Evolutionary conservation across 2,888 invertebrate genomes (phyloP), one percentile per base, ranked within the genome.

Genomic region (Harmothoe impar): DNA sequence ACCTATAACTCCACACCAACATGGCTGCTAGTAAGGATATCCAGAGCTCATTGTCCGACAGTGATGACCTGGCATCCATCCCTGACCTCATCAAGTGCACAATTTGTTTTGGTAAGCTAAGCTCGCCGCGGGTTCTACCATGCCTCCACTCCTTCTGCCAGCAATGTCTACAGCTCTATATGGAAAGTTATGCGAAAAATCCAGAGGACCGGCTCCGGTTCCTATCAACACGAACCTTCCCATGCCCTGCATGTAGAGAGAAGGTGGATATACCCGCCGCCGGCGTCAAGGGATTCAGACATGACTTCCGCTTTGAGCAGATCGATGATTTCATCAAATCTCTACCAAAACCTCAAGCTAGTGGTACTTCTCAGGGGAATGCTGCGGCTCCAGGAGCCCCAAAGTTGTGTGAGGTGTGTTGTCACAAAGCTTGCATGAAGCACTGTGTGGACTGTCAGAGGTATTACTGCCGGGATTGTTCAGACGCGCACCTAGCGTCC

Each of bases 131-230:
- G 5, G 35, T 90, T 0, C 62, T 90, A n/a, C 90, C 90, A 3
- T 90, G 90, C 35, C 84, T 90, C 0, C 90, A 90, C 84, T 78
- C 90, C 31, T 90, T 90, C 90, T 90, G 90, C 31, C 84, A 90
- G 62, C 33, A 25, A 31, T 90, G 90, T 35, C 56, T 90, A 3
- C 29, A 81, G n/a, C 81, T 51, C 23, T 72, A 90, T 31, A 90
- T 90, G 43, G 90, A 90, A 15, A 17, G 51, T 17, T 43, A 84
- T 54, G 35, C 90, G 31, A 56, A 52, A 0, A n/a, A 31, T 43
- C 77, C 89, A 43, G 35, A 33, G 23, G 88, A 51, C 10, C 1
- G 56, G 29, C 88, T 56, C 10, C 12, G 56, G 12, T 52, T 56
- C 31, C 23, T 56, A 3, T 52, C 54, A 0, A 84, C 51, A 25